Base-by-base conservation (phyloP, 2,113 vertebrate genomes). In the Gambusia holbrooki region DNA sequence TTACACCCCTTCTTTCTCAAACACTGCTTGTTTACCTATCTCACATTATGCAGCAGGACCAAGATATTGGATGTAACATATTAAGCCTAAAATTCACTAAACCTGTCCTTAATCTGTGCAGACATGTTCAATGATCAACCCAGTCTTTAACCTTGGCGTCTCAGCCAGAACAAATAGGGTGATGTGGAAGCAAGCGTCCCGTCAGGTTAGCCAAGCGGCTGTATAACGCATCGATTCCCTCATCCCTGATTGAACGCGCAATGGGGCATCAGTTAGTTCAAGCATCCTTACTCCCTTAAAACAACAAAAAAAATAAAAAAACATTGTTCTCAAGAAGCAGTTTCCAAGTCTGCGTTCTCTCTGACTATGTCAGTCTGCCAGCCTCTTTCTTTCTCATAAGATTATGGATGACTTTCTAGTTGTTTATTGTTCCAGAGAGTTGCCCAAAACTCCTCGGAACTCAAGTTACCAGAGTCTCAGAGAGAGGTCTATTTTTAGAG, bases 111-210 rank as follows among this genome's bases (percentile, higher is more conserved):
- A 87, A 93, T 92, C 83, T 33, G 27, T 81, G 15, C 77, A 66
- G 91, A 92, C 90, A 2, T 90, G 92, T 90, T 93, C 93, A 93
- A 91, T 93, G 92, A 93, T 93, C 92, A 92, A 88, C 90, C 82
- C 87, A 81, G 71, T 88, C 84, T 84, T 84, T 91, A 91, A 91
- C 91, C 87, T 91, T 32, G 81, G 77, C 12, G 82, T 82, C 82
- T 93, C 92, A 89, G 90, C 88, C 86, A 82, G 91, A 92, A 90
- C 89, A 92, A 93, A 92, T 73, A 74, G 48, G 85, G 68, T 27
- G 88, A 77, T 86, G 80, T 85, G 85, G 84, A 87, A 82, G 90
- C 90, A 90, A 87, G 91, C 89, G 83, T 84, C 84, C 75, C 87
- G 79, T 92, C 82, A 88, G 90, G 79, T 84, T 87, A 89, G 84